Evolutionary conservation across 2,888 invertebrate genomes (phyloP), one percentile per base, ranked within the genome.

Genomic region (Eilema griseolum): DNA sequence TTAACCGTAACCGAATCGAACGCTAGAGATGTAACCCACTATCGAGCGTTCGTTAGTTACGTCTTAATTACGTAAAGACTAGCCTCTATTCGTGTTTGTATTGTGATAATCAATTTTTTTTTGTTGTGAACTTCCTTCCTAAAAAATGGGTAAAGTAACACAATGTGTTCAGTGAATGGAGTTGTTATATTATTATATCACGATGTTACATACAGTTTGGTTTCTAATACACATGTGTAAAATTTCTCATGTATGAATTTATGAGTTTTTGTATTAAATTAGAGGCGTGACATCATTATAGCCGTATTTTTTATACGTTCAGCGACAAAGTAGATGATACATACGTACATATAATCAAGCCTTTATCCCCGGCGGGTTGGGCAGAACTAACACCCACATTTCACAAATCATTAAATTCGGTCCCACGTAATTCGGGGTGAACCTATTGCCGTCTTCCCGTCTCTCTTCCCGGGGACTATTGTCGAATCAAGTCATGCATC

Each of bases 21-120:
- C 77, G 60, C 41, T 71, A 70, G 69, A 79, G 77, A 71, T 75
- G 71, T 70, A 81, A 71, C 74, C 72, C 5, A 71, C 64, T 61
- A 66, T 75, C 65, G 61, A 65, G 12, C 37, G 46, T 41, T 56
- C 41, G 41, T 28, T 28, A n/a, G 46, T 63, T 70, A 67, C 66
- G 75, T 70, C n/a, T 70, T 28, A 28, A 66, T 73, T 70, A 72
- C 57, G 41, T 72, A 79, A 79, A 67, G 14, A 37, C 24, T 61
- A n/a, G 52, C 52, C 46, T 60, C n/a, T 23, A 37, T 68, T 68
- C 56, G 56, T 24, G 33, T 59, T 56, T 57, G 26, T 60, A 60
- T 37, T 33, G 59, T 64, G 28, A 59, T 59, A 26, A 57, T 57
- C 2, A 56, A 61, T 23, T 61, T 16, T 66, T 33, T 62, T 52